A percentile compares a stretch with the other conserved stretches of the same genome.
Evolutionary conservation across 2,888 invertebrate species (phyloP).

Genomic region (Isoperla grammatica): DNA sequence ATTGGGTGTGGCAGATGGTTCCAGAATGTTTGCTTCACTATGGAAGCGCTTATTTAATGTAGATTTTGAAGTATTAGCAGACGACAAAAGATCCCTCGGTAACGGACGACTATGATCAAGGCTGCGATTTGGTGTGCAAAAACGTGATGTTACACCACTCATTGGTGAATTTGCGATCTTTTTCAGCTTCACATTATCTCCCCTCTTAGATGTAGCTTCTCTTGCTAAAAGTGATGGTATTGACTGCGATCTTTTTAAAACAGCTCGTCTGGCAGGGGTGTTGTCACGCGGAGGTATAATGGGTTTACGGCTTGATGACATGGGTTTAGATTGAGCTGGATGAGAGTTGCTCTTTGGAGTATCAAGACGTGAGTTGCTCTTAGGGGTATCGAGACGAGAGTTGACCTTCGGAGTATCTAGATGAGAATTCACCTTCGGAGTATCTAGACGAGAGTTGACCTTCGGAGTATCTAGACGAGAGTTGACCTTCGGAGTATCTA

Average conservation of each 20-base stretch:
- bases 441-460: no score
- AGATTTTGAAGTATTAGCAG: not conserved
- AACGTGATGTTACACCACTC: constrained; percentile 32
- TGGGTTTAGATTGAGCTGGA: no score
- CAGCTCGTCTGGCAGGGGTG: not conserved
- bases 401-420: no score
- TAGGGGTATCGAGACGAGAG: no score
- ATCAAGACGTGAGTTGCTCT: no score
- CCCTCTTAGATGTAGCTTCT: not conserved
- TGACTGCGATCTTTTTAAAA: constrained; percentile 15
- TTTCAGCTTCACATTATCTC: constrained; percentile 4
- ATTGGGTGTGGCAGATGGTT: constrained; percentile 36
- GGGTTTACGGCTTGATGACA: no score
- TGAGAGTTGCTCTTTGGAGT: no score
- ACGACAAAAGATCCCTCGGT: not conserved
- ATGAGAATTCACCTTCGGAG: no score
- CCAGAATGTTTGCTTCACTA: constrained; percentile 12
- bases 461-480: no score
- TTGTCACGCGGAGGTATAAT: no score
- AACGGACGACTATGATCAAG: not conserved
- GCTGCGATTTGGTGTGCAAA: constrained; percentile 22
- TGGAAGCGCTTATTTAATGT: not conserved
- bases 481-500: no score
- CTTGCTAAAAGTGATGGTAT: constrained; percentile 6
- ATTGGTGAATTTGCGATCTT: constrained; percentile 33